A percentile compares a stretch with the other conserved stretches of the same genome.
Evolutionary conservation across 2,797 vertebrate species (phyloP).

Genomic region (Serranus cabrilla): DNA sequence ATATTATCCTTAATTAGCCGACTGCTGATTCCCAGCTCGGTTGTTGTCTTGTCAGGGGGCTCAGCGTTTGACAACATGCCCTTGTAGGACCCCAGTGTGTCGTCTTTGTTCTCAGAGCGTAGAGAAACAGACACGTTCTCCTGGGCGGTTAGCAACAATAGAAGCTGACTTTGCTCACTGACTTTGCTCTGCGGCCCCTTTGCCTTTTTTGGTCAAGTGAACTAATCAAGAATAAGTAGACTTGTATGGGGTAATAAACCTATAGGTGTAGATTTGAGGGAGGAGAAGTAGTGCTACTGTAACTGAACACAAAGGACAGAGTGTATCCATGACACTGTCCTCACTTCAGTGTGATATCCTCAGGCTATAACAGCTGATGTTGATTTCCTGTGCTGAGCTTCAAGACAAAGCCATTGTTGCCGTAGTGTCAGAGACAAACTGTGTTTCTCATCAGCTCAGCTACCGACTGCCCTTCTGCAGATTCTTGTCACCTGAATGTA

Average conservation of each 20-base stretch:
- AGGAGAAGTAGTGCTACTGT: background rate
- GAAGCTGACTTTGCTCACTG: constrained; percentile 26
- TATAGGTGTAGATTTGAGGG: background rate
- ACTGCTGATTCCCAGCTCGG: constrained; percentile 30
- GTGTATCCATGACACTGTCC: constrained; percentile 36
- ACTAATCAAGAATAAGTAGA: constrained; percentile 7
- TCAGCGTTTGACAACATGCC: constrained; percentile 23
- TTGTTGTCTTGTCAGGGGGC: constrained; percentile 30
- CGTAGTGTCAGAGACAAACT: constrained; percentile 56
- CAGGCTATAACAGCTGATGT: constrained; percentile 35
- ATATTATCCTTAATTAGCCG: constrained; percentile 23
- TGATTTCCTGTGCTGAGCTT: constrained; percentile 60
- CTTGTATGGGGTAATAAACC: background rate
- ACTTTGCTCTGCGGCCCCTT: constrained; percentile 8
- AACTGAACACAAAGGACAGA: constrained; percentile 18
- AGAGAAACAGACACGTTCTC: constrained; percentile 38
- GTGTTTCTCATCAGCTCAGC: constrained; percentile 45
- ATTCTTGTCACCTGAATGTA: constrained; percentile 38
- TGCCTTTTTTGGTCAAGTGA: constrained; percentile 14
- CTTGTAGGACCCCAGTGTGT: constrained; percentile 27
- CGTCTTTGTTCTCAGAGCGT: constrained; percentile 38
- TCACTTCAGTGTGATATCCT: constrained; percentile 60
- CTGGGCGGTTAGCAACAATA: constrained; percentile 13
- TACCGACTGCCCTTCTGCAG: constrained; percentile 28
- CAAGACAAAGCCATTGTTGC: constrained; percentile 57